Percentiles rank a stretch among this genome's conserved stretches.
phyloP scores from a whole-genome alignment of 2,888 invertebrate species.

The Orthosia cruda region DNA sequence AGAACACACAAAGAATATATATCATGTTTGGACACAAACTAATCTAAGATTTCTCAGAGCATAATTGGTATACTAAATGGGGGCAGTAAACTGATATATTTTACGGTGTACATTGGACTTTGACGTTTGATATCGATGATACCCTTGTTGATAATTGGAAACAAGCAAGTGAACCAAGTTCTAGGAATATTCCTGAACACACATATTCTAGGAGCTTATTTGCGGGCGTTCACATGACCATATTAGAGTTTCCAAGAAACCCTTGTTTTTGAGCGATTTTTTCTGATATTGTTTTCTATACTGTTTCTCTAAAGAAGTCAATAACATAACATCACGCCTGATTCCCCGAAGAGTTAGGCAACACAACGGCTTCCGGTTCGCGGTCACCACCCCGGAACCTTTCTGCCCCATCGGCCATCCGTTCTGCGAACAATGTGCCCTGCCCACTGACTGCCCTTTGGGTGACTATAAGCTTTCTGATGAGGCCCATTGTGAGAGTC shows the following conservation, averaged over 20 bases:
- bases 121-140: slow-evolving; percentile 6
- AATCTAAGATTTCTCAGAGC: neutral
- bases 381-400: too few relatives aligned
- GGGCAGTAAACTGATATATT: neutral
- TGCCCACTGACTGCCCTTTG: too few relatives aligned
- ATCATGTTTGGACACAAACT: neutral
- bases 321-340: too few relatives aligned
- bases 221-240: neutral
- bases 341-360: too few relatives aligned
- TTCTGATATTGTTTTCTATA: neutral
- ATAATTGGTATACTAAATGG: neutral
- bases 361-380: too few relatives aligned
- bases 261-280: neutral
- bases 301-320: neutral
- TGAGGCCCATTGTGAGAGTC: too few relatives aligned
- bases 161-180: neutral
- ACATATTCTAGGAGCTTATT: slow-evolving; percentile 17
- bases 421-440: too few relatives aligned
- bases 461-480: too few relatives aligned
- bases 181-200: neutral
- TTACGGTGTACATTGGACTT: neutral
- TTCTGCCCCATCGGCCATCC: too few relatives aligned
- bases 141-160: neutral
- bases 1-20: neutral
- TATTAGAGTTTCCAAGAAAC: slow-evolving; percentile 4